Evolutionary conservation across 2,797 vertebrate genomes (phyloP), one percentile per base, ranked within the genome.

Genomic region (Etheostoma nigrum): DNA sequence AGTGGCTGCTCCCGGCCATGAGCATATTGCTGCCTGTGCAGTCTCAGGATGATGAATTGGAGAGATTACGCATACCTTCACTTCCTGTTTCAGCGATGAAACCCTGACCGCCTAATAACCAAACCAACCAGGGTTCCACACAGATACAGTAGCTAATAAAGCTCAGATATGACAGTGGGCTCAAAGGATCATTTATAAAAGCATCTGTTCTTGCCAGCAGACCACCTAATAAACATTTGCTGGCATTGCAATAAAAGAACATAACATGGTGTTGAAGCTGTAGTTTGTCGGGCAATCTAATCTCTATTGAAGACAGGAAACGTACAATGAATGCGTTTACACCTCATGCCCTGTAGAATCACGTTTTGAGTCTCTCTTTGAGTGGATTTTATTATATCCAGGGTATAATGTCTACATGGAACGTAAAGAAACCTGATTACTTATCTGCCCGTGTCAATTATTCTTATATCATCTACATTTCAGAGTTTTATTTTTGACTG

Each of bases 11-110:
- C 73, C 60, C 76, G 49, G 84, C 66, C 84, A 83, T 11, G 5
- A 51, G 84, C 82, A 76, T 63, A 86, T 64, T 80, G 87, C 83
- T 89, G 88, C 78, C 85, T 79, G 79, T 85, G 88, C 87, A 84
- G 78, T 88, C 83, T 82, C 71, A n/a, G 82, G 74, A 75, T 88
- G 81, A 90, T 88, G 72, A 84, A 87, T 86, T 73, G 60, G 75
- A 66, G 81, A 72, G 83, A 84, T 88, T 84, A 78, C 59, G 67
- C 69, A 74, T 74, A 73, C 69, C 72, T 83, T 78, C 79, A 68
- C 81, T 72, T 80, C 84, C 81, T 77, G 66, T 82, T 87, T 76
- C 79, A 54, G 76, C 70, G 74, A 78, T 62, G 63, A 82, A 86
- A 79, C 64, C 69, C 48, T 69, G 74, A 67, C 78, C 70, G 79